Percentiles rank a stretch among this genome's conserved stretches.
Conservation (phyloP, 1,140 invertebrate species). For the Ceratitis capitata region DNA sequence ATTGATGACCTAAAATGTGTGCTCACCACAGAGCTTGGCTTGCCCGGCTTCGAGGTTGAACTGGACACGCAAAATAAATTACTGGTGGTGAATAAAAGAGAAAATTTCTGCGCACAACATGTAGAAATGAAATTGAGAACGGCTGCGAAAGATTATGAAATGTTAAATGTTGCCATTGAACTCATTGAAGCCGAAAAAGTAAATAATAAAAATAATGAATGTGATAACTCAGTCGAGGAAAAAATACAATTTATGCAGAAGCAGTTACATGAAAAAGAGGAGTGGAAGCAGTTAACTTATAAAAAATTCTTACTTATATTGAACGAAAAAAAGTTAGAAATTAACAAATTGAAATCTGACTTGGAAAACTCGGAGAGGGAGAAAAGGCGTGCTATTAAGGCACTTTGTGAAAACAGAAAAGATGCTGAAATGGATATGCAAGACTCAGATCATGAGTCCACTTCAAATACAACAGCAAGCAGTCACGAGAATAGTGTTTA, state of each 20-base stretch:
- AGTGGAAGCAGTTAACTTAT: neutral
- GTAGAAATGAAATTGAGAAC: neutral
- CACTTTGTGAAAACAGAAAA: too few species aligned
- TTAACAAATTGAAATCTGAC: neutral
- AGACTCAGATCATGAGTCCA: neutral
- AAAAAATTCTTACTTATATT: neutral
- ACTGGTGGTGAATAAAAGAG: neutral
- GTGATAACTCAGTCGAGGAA: neutral
- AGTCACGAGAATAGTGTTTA: neutral
- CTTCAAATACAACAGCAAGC: neutral
- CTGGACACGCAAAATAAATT: neutral
- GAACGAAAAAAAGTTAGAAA: neutral
- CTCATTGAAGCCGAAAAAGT: too few species aligned
- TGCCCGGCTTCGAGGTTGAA: neutral
- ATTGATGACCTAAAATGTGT: neutral
- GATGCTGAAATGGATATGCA: neutral
- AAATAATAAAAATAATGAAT: neutral
- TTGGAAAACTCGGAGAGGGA: neutral
- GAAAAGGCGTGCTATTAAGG: neutral
- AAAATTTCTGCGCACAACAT: neutral
- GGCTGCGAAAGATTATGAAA: constrained; percentile 24
- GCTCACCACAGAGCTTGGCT: neutral
- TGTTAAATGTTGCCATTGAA: neutral
- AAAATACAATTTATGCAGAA: neutral
- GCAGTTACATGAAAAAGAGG: neutral